phyloP scores from a whole-genome alignment of 2,113 vertebrate genomes.

The Megalops atlanticus region DNA sequence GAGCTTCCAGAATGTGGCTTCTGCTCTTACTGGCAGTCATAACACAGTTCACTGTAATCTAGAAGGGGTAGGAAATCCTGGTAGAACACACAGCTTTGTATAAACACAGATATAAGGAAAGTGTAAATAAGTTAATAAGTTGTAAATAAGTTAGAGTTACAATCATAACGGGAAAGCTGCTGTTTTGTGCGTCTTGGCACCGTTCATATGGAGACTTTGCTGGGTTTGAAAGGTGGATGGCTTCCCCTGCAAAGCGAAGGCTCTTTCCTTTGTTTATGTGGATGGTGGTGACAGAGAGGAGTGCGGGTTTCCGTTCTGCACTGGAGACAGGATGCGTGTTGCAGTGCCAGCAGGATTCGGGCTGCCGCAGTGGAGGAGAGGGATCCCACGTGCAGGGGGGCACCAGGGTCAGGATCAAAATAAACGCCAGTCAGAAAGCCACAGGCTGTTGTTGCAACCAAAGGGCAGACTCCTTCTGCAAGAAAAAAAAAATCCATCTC shows the following conservation, averaged over 20 bases:
- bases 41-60: neutral
- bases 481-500: too few species aligned
- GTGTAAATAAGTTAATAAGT: too few species aligned
- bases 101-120: neutral
- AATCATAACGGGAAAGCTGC: neutral
- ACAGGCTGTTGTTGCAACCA: too few species aligned
- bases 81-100: neutral
- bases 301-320: neutral
- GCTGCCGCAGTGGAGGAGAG: neutral
- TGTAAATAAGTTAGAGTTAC: too few species aligned
- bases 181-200: neutral
- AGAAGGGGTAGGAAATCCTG: neutral
- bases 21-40: neutral
- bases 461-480: neutral
- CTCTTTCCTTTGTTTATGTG: neutral
- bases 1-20: neutral
- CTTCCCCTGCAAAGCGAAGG: neutral
- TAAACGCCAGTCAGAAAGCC: too few species aligned
- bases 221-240: neutral
- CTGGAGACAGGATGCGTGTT: neutral
- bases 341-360: neutral
- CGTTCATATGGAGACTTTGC: neutral
- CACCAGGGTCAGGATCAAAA: neutral
- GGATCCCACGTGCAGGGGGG: neutral
- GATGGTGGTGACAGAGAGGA: neutral